phyloP scores from a whole-genome alignment of 2,888 invertebrate genomes.

The Physocephala rufipes region DNA sequence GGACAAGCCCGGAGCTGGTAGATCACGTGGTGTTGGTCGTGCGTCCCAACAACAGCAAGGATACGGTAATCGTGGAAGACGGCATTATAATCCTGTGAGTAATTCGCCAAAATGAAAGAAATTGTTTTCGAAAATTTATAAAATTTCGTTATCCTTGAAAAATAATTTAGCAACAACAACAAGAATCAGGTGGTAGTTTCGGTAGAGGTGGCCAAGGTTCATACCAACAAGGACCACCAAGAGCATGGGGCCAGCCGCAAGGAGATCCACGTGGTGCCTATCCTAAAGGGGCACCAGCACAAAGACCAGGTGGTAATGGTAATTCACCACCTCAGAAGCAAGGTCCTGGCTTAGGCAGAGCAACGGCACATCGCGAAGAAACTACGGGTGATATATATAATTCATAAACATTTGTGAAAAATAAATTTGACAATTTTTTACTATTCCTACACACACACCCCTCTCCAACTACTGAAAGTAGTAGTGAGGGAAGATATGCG shows the following conservation, averaged over 20 bases:
- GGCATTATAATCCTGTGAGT: slow-evolving; percentile 19
- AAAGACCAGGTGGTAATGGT: slow-evolving; percentile 36
- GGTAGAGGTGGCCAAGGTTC: slow-evolving; percentile 22
- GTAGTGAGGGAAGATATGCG: slow-evolving; percentile 52
- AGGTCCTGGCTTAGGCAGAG: slow-evolving; percentile 50
- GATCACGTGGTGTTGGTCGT: slow-evolving; percentile 31
- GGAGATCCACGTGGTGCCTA: slow-evolving; percentile 31
- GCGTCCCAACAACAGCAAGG: slow-evolving; percentile 6
- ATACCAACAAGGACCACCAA: slow-evolving; percentile 13
- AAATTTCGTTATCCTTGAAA: background rate
- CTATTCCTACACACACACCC: background rate
- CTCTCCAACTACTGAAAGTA: background rate
- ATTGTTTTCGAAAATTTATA: background rate
- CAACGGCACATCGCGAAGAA: slow-evolving; percentile 50
- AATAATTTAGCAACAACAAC: background rate
- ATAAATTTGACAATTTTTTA: too few relatives aligned
- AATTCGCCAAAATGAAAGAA: background rate
- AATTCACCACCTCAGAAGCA: slow-evolving; percentile 47
- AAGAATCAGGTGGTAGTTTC: background rate
- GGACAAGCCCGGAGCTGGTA: slow-evolving; percentile 24
- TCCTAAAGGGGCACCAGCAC: slow-evolving; percentile 42
- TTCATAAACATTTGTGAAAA: background rate
- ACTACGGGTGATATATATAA: background rate
- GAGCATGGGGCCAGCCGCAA: slow-evolving; percentile 45
- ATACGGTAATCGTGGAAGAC: slow-evolving; percentile 2